Evolutionary conservation across 2,888 invertebrate genomes (phyloP).

Genomic region (Eristalinus aeneus): DNA sequence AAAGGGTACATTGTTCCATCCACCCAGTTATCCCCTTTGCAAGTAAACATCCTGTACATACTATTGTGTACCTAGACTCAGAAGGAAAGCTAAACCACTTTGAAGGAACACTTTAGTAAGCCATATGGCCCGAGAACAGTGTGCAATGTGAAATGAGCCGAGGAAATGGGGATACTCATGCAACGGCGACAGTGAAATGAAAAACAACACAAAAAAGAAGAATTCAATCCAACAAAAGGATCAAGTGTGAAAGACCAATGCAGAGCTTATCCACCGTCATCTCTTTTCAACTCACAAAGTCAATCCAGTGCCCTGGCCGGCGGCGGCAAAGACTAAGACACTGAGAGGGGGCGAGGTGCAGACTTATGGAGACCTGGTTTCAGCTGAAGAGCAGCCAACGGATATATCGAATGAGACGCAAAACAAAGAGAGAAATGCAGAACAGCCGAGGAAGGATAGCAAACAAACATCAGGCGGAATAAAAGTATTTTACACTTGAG

Average conservation of each 20-base stretch:
- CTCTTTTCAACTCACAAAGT: slow-evolving; percentile 9
- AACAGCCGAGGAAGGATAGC: slow-evolving; percentile 10
- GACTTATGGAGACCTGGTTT: slow-evolving; percentile 10
- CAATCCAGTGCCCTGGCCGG: neutral
- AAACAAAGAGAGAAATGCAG: neutral
- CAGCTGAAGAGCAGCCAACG: slow-evolving; percentile 22
- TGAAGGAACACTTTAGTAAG: slow-evolving; percentile 42
- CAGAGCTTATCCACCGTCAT: slow-evolving; percentile 14
- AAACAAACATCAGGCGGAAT: slow-evolving; percentile 47
- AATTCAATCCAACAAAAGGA: slow-evolving; percentile 24
- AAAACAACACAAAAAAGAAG: too few relatives aligned
- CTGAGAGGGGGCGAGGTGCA: neutral
- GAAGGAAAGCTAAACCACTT: slow-evolving; percentile 36
- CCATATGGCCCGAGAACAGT: slow-evolving; percentile 49
- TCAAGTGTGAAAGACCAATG: slow-evolving; percentile 49
- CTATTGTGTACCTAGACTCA: neutral
- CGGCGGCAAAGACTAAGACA: slow-evolving; percentile 9
- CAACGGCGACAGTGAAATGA: neutral
- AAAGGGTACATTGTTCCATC: slow-evolving; percentile 43
- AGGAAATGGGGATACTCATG: slow-evolving; percentile 35
- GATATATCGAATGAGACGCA: slow-evolving; percentile 26
- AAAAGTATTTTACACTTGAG: slow-evolving; percentile 45
- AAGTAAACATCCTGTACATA: slow-evolving; percentile 34
- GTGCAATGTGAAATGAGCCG: slow-evolving; percentile 61
- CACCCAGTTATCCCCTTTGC: slow-evolving; percentile 15